Evolutionary conservation across 2,888 invertebrate genomes (phyloP), one percentile per base, ranked within the genome.

Genomic region (Diloba caeruleocephala): DNA sequence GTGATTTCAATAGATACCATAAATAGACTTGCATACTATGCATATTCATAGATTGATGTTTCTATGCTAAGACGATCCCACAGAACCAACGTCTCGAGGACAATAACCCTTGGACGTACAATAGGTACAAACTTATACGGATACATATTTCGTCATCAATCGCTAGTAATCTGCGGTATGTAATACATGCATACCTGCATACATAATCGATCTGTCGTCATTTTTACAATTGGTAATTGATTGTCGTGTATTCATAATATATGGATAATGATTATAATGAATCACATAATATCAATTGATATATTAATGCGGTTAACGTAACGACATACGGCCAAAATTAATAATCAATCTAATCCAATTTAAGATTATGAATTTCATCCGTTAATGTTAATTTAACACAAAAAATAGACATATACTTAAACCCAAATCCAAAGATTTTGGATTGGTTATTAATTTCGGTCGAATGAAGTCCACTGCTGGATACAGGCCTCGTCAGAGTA

Each of bases 161-260:
- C 84, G 81, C 79, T 72, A 78, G 80, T 84, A 83, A 85, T 84
- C 74, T 74, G 76, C 66, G 68, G 41, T 13, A 36, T 51, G 38
- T 56, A 51, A 32, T 49, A 21, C 10, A 36, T 31, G 46, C 41
- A 44, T 56, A 52, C 26, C 44, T 51, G 43, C 38, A 49, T 50
- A 52, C 36, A 63, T 55, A 54, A 49, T 39, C 25, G 26, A 59
- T 53, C 33, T 46, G 31, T 34, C 32, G 33, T 46, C 28, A 10
- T 49, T 58, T 58, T 58, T 55, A 50, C 39, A 15, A 42, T 42
- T 38, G 12, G 36, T 49, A 46, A 44, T 52, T 53, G 32, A 58
- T 46, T 46, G 52, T 39, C 26, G 23, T 25, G 32, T 25, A 41
- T 54, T 43, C 29, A 44, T n/a, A n/a, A n/a, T 19, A 19, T 19